Evolutionary conservation across 2,113 vertebrate species (phyloP).

Genomic region (Cisticola juncidis): DNA sequence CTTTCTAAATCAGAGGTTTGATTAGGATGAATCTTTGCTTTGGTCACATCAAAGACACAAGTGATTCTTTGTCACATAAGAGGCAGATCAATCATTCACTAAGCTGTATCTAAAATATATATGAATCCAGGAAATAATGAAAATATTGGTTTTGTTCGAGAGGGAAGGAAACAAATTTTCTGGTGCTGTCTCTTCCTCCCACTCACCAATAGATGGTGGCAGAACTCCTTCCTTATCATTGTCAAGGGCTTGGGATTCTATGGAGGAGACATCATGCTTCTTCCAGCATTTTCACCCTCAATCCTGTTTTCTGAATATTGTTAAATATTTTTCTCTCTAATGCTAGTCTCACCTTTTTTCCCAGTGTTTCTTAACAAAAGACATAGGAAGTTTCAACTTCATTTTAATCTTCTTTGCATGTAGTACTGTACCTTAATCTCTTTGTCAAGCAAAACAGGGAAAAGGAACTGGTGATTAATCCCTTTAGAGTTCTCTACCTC

Average conservation of each 20-base stretch:
- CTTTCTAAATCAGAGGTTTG: not conserved
- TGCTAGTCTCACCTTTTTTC: not conserved
- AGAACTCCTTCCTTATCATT: constrained; percentile 17
- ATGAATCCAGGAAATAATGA: not conserved
- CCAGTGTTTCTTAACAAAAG: not conserved
- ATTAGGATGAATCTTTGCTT: not conserved
- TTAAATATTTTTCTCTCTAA: not conserved
- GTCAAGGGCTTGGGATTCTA: not conserved
- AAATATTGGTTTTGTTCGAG: not conserved
- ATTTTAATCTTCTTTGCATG: not conserved
- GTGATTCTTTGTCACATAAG: not conserved
- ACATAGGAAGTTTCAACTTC: not conserved
- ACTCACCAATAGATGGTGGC: constrained; percentile 31
- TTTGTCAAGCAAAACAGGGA: not conserved
- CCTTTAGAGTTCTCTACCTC: not conserved
- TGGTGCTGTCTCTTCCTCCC: not conserved
- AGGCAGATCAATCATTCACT: not conserved
- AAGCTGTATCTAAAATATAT: not conserved
- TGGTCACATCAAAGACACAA: fast-evolving
- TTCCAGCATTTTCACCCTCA: not conserved
- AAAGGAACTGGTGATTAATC: not conserved
- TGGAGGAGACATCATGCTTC: not conserved
- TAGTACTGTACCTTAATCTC: not conserved
- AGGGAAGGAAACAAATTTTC: not conserved
- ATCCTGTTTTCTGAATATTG: not conserved